phyloP scores from a whole-genome alignment of 64 coral and sea anemone genomes.

The Actinia tenebrosa region DNA sequence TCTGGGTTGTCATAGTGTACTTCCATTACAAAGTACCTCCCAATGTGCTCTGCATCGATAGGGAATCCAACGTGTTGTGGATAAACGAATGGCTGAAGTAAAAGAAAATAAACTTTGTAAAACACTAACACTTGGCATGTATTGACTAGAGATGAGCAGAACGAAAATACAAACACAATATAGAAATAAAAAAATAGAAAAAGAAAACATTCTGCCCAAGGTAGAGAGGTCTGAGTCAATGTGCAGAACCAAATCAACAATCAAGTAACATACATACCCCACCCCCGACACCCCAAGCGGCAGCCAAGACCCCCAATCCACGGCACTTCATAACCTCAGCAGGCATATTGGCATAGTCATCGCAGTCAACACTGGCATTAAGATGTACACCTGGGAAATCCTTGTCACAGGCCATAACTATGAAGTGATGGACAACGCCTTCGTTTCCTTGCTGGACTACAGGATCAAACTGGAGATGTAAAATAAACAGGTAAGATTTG shows the following conservation, averaged over 20 bases:
- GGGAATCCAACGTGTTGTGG: conserved; percentile 44
- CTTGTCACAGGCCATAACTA: conserved; percentile 24
- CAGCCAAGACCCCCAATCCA: background rate
- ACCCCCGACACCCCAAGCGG: conserved; percentile 47
- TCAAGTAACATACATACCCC: conserved; percentile 23
- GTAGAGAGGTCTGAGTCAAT: too few species aligned
- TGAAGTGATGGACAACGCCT: conserved; percentile 37
- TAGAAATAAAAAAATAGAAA: too few species aligned
- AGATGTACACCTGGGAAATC: conserved; percentile 18
- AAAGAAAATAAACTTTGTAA: background rate
- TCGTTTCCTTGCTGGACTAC: conserved; percentile 27
- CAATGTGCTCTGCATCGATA: conserved; percentile 24
- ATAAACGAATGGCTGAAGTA: conserved; percentile 30
- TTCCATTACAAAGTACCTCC: conserved; percentile 27
- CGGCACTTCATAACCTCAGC: conserved; percentile 2
- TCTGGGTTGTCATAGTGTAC: conserved; percentile 62
- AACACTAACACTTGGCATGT: too few species aligned
- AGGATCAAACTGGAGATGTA: conserved; percentile 31
- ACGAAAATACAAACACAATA: too few species aligned
- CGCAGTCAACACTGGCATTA: conserved; percentile 5
- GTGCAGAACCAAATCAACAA: too few species aligned
- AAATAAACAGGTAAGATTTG: too few species aligned
- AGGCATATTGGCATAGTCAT: conserved; percentile 26
- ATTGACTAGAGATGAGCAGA: too few species aligned
- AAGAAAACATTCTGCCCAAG: too few species aligned